phyloP scores from a whole-genome alignment of 1,140 invertebrate species.

The Homalodisca vitripennis region DNA sequence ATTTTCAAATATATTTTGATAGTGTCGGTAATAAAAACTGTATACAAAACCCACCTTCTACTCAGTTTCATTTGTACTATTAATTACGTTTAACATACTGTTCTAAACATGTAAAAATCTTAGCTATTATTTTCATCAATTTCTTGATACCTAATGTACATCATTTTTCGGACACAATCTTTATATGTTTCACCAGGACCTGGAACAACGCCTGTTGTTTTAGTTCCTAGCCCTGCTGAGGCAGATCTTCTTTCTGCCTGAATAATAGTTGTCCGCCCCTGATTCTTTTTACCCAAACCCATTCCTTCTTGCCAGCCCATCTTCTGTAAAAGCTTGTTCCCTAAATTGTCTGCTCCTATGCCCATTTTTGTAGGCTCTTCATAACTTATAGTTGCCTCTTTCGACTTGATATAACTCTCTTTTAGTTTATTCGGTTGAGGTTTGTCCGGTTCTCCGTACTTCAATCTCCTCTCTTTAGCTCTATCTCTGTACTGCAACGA shows the following conservation, averaged over 20 bases:
- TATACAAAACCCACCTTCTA: too few species aligned
- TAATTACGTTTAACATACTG: too few species aligned
- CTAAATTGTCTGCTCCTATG: slow-evolving; percentile 86
- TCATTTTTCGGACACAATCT: slow-evolving; percentile 89
- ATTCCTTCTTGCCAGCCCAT: slow-evolving; percentile 98
- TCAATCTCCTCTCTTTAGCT: slow-evolving; percentile 91
- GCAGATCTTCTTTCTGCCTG: slow-evolving; percentile 67
- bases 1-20: too few species aligned
- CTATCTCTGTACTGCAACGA: slow-evolving; percentile 83
- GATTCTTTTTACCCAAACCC: slow-evolving; percentile 89
- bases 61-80: too few species aligned
- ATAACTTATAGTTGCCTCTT: slow-evolving; percentile 55
- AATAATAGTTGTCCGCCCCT: slow-evolving; percentile 91
- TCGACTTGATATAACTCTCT: slow-evolving; percentile 62
- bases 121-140: slow-evolving; percentile 45
- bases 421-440: slow-evolving; percentile 71
- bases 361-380: slow-evolving; percentile 67
- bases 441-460: slow-evolving; percentile 87
- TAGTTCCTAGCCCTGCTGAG: slow-evolving; percentile 73
- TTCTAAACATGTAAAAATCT: too few species aligned
- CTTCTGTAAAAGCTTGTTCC: slow-evolving; percentile 92
- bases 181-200: slow-evolving; percentile 84
- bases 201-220: slow-evolving; percentile 68
- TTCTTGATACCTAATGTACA: slow-evolving; percentile 81
- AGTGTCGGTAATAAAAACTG: too few species aligned